Evolutionary conservation across 2,113 vertebrate species (phyloP).

Genomic region (Syngnathus scovelli): DNA sequence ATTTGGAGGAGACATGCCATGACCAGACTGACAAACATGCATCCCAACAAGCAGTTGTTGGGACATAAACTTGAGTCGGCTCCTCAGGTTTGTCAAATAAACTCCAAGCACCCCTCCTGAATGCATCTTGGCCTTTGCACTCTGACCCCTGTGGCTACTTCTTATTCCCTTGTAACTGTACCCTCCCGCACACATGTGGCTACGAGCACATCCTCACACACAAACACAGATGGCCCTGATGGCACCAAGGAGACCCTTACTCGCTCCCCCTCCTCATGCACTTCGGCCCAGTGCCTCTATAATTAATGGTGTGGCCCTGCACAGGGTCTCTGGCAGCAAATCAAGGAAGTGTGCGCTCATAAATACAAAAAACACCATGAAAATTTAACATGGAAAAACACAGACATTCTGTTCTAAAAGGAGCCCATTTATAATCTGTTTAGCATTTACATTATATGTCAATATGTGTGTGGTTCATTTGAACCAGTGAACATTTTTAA

Average conservation of each 20-base stretch:
- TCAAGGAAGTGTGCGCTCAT: slow-evolving; percentile 57
- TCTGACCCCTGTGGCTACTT: slow-evolving; percentile 30
- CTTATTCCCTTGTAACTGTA: slow-evolving; percentile 29
- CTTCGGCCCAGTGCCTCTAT: slow-evolving; percentile 54
- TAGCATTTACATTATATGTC: neutral
- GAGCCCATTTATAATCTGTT: neutral
- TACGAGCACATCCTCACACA: slow-evolving; percentile 19
- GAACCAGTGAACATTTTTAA: neutral
- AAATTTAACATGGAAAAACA: slow-evolving; percentile 42
- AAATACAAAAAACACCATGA: slow-evolving; percentile 55
- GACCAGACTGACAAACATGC: neutral
- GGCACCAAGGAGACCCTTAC: slow-evolving; percentile 34
- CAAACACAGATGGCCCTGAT: slow-evolving; percentile 47
- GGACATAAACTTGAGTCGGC: neutral
- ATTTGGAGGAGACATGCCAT: neutral
- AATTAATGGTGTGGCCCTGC: slow-evolving; percentile 52
- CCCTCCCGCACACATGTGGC: slow-evolving; percentile 30
- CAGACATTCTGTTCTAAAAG: neutral
- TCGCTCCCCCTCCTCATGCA: slow-evolving; percentile 40
- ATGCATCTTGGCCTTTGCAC: slow-evolving; percentile 43
- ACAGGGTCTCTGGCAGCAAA: slow-evolving; percentile 48
- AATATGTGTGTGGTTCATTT: neutral
- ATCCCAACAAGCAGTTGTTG: neutral
- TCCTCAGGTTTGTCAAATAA: slow-evolving; percentile 5
- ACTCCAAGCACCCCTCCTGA: slow-evolving; percentile 19